Evolutionary conservation across 2,888 invertebrate genomes (phyloP).

Genomic region (Lordiphosa andalusiaca): DNA sequence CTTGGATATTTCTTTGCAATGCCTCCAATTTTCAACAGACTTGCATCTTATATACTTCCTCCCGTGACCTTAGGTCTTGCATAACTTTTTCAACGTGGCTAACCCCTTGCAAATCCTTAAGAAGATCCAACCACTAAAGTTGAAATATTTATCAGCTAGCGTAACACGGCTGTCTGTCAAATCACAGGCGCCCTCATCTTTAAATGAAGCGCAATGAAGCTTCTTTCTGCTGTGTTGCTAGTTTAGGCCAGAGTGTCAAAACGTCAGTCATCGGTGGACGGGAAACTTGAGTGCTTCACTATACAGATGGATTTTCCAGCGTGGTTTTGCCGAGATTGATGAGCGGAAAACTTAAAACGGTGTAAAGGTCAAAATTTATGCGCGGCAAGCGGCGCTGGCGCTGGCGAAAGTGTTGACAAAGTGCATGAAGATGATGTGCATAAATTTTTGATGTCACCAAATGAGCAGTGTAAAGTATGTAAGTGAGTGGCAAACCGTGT

Average conservation of each 20-base stretch:
- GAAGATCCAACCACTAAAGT: slow-evolving; percentile 67
- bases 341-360: slow-evolving; percentile 31
- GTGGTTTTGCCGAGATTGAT: slow-evolving; percentile 48
- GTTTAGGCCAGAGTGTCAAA: slow-evolving; percentile 41
- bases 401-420: slow-evolving; percentile 51
- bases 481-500: slow-evolving; percentile 67
- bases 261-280: slow-evolving; percentile 19
- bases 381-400: slow-evolving; percentile 9
- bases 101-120: slow-evolving; percentile 42
- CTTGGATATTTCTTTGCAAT: too few relatives aligned
- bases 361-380: slow-evolving; percentile 66
- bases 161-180: slow-evolving; percentile 58
- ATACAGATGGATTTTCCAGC: slow-evolving; percentile 48
- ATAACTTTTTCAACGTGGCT: background rate
- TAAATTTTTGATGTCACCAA: slow-evolving; percentile 66
- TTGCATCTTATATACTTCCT: too few relatives aligned
- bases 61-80: background rate
- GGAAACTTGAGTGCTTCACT: slow-evolving; percentile 30
- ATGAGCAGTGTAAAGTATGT: slow-evolving; percentile 54
- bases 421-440: slow-evolving; percentile 59
- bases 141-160: slow-evolving; percentile 70
- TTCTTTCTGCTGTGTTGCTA: slow-evolving; percentile 27
- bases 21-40: too few relatives aligned
- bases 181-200: slow-evolving; percentile 48
- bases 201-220: slow-evolving; percentile 68